A percentile compares a stretch with the other conserved stretches of the same genome.
phyloP scores from a whole-genome alignment of 1,140 invertebrate species.

The Teleopsis dalmanni region DNA sequence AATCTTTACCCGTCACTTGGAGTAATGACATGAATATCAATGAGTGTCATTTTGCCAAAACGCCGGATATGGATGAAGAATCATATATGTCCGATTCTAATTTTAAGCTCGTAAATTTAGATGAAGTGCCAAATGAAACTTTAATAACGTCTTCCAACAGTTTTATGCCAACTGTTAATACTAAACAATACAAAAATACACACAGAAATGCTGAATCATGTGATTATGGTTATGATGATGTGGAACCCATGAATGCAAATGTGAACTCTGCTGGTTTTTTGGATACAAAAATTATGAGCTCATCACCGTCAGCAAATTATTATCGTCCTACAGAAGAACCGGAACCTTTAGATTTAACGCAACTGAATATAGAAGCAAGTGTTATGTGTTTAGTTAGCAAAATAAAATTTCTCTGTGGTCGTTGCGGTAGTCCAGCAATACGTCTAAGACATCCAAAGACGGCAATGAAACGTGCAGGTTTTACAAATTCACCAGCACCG shows the following conservation, averaged over 20 bases:
- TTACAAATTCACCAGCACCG: conserved; percentile 29
- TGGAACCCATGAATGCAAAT: conserved; percentile 6
- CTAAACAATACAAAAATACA: not conserved
- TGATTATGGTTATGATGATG: conserved; percentile 9
- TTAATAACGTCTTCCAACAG: not conserved
- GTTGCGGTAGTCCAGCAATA: conserved; percentile 63
- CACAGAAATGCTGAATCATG: conserved; percentile 2
- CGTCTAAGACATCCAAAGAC: conserved; percentile 49
- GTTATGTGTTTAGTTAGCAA: conserved; percentile 79
- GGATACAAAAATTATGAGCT: conserved; percentile 66
- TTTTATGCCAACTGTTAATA: not conserved
- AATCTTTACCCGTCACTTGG: conserved; percentile 26
- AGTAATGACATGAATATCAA: conserved; percentile 7
- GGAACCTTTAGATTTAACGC: conserved; percentile 81
- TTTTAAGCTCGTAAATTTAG: conserved; percentile 24
- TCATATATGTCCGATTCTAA: no score
- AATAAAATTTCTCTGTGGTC: conserved; percentile 66
- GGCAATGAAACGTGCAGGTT: conserved; percentile 40
- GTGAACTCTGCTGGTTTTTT: conserved; percentile 48
- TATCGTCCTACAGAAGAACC: conserved; percentile 76
- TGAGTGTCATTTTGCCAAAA: conserved; percentile 4
- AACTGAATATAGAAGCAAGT: conserved; percentile 82
- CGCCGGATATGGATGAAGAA: conserved; percentile 5
- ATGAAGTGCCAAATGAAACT: conserved; percentile 11
- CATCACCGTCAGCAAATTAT: conserved; percentile 70